Percentiles rank a stretch among this genome's conserved stretches.
These are phyloP conservation scores for Furnarius figulus DNA, from an alignment of 2,113 vertebrate species.

Conservation along the genomic window DNA sequence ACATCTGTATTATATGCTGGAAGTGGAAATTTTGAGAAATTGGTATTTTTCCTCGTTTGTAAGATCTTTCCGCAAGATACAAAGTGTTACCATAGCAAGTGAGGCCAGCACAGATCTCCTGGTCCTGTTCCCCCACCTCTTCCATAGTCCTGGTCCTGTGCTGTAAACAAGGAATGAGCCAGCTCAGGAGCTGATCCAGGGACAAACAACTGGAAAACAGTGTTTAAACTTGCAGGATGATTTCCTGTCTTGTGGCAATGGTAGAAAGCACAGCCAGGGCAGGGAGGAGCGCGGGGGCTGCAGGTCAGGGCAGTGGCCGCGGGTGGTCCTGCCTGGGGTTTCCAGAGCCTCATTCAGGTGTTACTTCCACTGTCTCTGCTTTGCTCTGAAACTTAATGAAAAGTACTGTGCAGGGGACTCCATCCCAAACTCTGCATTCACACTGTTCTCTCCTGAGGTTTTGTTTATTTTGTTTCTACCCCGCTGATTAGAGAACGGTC, in stretches of 20 bases:
- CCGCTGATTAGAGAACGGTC: background rate
- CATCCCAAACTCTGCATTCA: background rate
- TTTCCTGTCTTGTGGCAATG: background rate
- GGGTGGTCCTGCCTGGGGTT: background rate
- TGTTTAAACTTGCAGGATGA: background rate
- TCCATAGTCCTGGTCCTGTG: background rate
- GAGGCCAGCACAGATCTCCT: accelerated
- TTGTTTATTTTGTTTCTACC: background rate
- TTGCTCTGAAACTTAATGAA: background rate
- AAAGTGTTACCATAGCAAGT: accelerated
- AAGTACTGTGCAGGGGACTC: background rate
- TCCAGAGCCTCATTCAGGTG: background rate
- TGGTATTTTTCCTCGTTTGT: background rate
- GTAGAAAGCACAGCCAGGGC: background rate
- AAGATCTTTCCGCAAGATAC: background rate
- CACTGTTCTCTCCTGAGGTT: background rate
- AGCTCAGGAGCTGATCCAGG: background rate
- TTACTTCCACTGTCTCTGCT: background rate
- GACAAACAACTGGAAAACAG: background rate
- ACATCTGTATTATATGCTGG: background rate
- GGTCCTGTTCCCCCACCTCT: accelerated
- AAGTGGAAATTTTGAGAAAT: background rate
- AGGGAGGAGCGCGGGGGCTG: accelerated
- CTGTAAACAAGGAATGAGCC: background rate
- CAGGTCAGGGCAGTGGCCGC: background rate